phyloP scores from a whole-genome alignment of 2,888 invertebrate genomes.

The Chymomyza caudatula region DNA sequence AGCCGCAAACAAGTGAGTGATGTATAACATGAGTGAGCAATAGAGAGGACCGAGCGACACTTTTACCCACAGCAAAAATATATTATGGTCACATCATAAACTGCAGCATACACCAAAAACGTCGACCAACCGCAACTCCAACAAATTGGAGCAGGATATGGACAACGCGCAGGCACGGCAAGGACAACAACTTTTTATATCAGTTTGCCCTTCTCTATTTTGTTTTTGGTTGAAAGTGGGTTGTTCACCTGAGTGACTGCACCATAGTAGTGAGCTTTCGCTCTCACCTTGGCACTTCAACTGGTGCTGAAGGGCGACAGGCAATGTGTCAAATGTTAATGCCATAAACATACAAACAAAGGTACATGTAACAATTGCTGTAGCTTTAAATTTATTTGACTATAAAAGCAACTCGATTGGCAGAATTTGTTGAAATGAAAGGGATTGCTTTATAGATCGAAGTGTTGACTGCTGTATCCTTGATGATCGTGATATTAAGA shows the following conservation, averaged over 20 bases:
- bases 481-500: no score
- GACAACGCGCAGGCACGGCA: not conserved
- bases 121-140: conserved; percentile 1
- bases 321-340: conserved; percentile 12
- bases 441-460: not conserved
- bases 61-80: conserved; percentile 30
- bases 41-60: not conserved
- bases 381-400: not conserved
- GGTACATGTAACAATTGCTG: not conserved
- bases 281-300: conserved; percentile 13
- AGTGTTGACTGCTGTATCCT: no score
- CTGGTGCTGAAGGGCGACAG: conserved; percentile 4
- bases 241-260: not conserved
- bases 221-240: conserved; percentile 18
- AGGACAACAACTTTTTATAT: conserved; percentile 20
- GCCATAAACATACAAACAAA: not conserved
- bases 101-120: conserved; percentile 37
- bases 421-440: not conserved
- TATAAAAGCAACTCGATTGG: not conserved
- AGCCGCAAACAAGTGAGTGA: conserved; percentile 1
- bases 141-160: no score
- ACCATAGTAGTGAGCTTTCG: not conserved
- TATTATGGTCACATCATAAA: conserved; percentile 58
- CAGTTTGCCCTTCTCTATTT: not conserved
- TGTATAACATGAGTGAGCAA: not conserved